Base-by-base conservation (phyloP, 2,888 invertebrate species). In the Xiphydria camelus region DNA sequence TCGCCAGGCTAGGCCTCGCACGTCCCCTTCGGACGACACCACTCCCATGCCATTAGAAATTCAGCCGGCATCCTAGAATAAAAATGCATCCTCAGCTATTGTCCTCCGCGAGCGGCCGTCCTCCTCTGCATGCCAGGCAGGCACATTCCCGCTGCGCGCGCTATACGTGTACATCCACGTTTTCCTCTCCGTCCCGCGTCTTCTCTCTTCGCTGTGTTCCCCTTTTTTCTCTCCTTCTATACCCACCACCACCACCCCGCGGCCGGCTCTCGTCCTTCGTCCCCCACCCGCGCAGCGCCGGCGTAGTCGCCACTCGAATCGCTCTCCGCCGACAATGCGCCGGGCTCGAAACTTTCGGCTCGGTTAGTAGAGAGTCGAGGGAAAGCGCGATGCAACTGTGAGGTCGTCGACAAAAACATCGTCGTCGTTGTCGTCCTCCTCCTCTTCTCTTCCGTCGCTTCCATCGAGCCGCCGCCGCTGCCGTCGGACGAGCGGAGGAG, bases 31-130 rank as follows among this genome's bases (percentile, higher is more conserved):
- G 31, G 40, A 23, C 22, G 45, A 31, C 53, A 57, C 61, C 61
- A 61, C 62, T 62, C 62, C 62, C 62, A 59, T 52, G 12, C 53
- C 55, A 63, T 64, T 63, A 64, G 51, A 54, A 55, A 64, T 64
- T 62, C 63, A 57, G 48, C 38, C 37, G 45, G 49, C 59, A 60
- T 57, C 47, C 50, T 57, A 49, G 54, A 57, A 65, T 61, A 62
- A 65, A 64, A 65, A 63, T 65, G 64, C 65, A 61, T 55, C 63
- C 63, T 59, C 55, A 54, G 60, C 59, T 62, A 61, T 62, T 63
- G 63, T 61, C 61, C 63, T 45, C 50, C 36, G 40, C n/a, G n/a
- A n/a, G n/a, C n/a, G n/a, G 36, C 46, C 45, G 52, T 62, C 51
- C 47, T 57, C 51, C 51, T 51, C 51, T 41, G 53, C 53, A 53